Evolutionary conservation across 2,888 invertebrate genomes (phyloP).

Genomic region (Oscheius sp.): DNA sequence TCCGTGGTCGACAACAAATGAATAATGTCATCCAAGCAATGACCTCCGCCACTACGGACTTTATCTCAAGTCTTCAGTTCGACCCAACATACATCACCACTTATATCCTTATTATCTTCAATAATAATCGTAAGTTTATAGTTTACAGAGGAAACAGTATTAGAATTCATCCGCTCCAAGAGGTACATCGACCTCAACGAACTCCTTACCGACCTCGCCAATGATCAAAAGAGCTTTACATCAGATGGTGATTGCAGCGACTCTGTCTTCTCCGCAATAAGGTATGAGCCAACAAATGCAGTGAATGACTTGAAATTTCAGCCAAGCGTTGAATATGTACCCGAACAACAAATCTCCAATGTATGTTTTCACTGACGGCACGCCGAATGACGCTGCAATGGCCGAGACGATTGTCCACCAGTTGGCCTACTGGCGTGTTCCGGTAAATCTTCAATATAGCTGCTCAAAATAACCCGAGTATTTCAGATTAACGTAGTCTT

Average conservation of each 20-base stretch:
- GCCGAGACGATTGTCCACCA: constrained; percentile 53
- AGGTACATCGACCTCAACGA: constrained; percentile 41
- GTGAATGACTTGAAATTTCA: constrained; percentile 34
- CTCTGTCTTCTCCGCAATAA: constrained; percentile 48
- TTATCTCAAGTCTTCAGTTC: constrained; percentile 42
- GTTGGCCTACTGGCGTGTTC: constrained; percentile 58
- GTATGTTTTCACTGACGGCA: constrained; percentile 65
- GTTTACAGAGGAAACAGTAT: too few relatives aligned
- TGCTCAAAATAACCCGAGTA: neutral
- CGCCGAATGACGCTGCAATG: constrained; percentile 53
- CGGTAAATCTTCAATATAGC: too few relatives aligned
- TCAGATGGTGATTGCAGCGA: constrained; percentile 52
- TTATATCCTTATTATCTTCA: constrained; percentile 61
- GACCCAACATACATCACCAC: constrained; percentile 55
- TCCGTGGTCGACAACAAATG: constrained; percentile 49
- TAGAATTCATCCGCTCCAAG: constrained; percentile 41
- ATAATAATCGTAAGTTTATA: constrained; percentile 53
- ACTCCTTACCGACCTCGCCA: constrained; percentile 40
- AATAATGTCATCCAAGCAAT: constrained; percentile 49
- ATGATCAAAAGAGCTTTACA: constrained; percentile 40
- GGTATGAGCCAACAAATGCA: constrained; percentile 11
- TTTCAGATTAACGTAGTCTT: constrained; percentile 59
- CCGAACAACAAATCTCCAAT: constrained; percentile 56
- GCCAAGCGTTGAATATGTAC: constrained; percentile 45
- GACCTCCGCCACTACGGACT: constrained; percentile 29